Percentiles rank a stretch among this genome's conserved stretches.
These are phyloP conservation scores for Rallus limicola DNA, from an alignment of 2,113 vertebrate genomes.

Conservation along the genomic window DNA sequence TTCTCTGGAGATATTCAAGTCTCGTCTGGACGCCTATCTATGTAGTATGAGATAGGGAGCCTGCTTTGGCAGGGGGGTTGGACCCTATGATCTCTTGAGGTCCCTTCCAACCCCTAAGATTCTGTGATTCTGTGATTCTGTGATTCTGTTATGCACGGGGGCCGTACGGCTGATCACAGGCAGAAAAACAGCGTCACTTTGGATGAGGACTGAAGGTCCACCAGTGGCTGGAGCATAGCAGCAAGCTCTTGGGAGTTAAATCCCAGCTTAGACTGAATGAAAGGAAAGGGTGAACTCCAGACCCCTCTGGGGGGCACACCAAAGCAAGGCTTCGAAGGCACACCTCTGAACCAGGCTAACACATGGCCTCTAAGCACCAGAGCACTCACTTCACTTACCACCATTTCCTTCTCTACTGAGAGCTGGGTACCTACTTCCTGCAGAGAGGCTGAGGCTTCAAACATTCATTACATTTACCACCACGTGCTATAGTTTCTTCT, in stretches of 20 bases:
- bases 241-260: neutral
- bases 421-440: neutral
- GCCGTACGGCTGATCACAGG: neutral
- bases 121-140: too few relatives aligned
- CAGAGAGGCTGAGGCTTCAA: neutral
- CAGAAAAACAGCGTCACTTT: neutral
- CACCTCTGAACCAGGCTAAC: neutral
- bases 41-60: too few relatives aligned
- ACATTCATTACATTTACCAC: neutral
- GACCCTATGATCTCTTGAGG: too few relatives aligned
- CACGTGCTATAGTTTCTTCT: neutral
- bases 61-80: too few relatives aligned
- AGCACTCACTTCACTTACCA: neutral
- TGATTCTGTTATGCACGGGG: accelerated
- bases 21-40: too few relatives aligned
- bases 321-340: neutral
- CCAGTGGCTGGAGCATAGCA: neutral
- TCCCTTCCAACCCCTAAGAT: too few relatives aligned
- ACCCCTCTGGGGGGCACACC: neutral
- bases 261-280: neutral
- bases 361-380: neutral
- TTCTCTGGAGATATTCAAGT: too few relatives aligned
- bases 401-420: neutral
- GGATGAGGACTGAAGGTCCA: neutral
- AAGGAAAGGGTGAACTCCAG: neutral